A percentile compares a stretch with the other conserved stretches of the same genome.
Evolutionary conservation across 2,888 invertebrate species (phyloP).

Genomic region (Malthinus flaveolus): DNA sequence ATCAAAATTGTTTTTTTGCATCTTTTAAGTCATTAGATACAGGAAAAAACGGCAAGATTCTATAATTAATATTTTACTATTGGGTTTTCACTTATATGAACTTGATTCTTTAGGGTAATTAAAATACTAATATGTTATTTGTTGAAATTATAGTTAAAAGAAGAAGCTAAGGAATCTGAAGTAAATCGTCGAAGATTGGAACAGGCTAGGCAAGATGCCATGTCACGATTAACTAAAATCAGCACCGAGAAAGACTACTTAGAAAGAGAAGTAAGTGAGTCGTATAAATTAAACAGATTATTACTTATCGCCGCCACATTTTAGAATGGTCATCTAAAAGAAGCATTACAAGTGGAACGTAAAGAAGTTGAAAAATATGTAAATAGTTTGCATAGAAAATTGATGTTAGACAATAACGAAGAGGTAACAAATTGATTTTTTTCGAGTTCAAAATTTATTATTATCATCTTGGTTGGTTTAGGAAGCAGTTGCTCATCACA

Average conservation of each 20-base stretch:
- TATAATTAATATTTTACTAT: too few species aligned
- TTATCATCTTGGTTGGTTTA: not conserved
- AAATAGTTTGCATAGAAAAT: conserved; percentile 19
- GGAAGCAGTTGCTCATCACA: conserved; percentile 57
- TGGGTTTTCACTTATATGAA: too few species aligned
- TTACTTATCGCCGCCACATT: not conserved
- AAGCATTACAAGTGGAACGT: conserved; percentile 59
- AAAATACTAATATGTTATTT: not conserved
- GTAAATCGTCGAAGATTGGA: conserved; percentile 60
- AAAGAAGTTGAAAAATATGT: conserved; percentile 56
- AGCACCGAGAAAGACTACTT: conserved; percentile 61
- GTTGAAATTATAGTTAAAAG: conserved; percentile 56
- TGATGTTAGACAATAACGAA: not conserved
- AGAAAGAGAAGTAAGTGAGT: conserved; percentile 58
- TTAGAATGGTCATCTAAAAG: conserved; percentile 63
- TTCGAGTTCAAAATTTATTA: not conserved
- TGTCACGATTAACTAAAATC: conserved; percentile 62
- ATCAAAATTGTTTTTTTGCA: too few species aligned
- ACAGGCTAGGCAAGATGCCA: conserved; percentile 61
- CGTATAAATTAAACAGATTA: not conserved
- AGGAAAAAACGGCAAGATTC: too few species aligned
- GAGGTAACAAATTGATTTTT: not conserved
- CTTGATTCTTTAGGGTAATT: too few species aligned
- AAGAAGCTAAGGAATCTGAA: conserved; percentile 62
- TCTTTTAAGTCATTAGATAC: too few species aligned